Evolutionary conservation across 2,888 invertebrate species (phyloP), one percentile per base, ranked within the genome.

Genomic region (Xestobium rufovillosum): DNA sequence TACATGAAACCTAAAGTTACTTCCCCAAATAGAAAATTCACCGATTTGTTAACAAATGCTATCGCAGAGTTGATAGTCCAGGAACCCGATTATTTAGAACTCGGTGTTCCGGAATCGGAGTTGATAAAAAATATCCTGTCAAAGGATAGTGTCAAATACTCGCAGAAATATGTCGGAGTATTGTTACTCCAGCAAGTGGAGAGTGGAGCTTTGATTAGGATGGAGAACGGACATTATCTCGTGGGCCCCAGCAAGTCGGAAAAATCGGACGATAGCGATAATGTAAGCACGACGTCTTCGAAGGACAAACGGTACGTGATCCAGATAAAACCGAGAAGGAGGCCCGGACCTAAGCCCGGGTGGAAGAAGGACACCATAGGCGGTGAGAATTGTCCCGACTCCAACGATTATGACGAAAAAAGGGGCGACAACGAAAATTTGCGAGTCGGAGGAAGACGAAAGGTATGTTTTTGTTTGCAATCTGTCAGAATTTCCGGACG

Each of bases 181-280:
- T 75, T 83, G 43, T 65, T 86, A 4, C 72, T 78, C 42, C 79
- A 79, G 53, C 84, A 86, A 61, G 71, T 83, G 4, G 72, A 75
- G 28, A 74, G 73, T 26, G 81, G 83, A 2, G 78, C 78, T 47
- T 59, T 86, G 30, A 73, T 79, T 33, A 78, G 74, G 54, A 66
- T 80, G 53, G 72, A 72, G 35, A 81, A 80, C 65, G 80, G 81
- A 8, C 77, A 81, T 61, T 74, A 78, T 54, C 75, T 79, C 35
- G 65, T 82, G 39, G 80, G 80, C 0, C 78, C 78, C 8, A 74
- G 70, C 27, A 58, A 56, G 36, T 47, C 48, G 28, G 57, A 57
- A 38, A 45, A 48, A 34, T 8, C 6, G 6, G 23, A 19, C 6
- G 23, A 19, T 8, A 19, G n/a, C 23, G n/a, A 37, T 44, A 49